These are phyloP conservation scores for Dunckerocampus dactyliophorus DNA, from an alignment of 2,113 vertebrate species.

Conservation along the genomic window DNA sequence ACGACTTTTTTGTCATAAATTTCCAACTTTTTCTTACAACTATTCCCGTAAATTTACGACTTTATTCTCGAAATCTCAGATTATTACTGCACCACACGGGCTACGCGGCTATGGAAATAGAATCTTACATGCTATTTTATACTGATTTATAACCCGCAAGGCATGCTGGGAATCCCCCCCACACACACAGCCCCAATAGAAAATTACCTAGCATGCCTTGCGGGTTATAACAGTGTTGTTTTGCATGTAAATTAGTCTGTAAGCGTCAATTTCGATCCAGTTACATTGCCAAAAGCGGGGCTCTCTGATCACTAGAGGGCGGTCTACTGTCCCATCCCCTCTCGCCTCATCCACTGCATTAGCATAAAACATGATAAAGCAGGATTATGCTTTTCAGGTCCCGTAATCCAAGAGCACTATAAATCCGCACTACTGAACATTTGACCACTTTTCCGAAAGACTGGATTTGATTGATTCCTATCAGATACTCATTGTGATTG, in stretches of 20 bases:
- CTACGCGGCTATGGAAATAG: background rate
- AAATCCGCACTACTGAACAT: slow-evolving; percentile 15
- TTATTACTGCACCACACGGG: background rate
- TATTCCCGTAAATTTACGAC: too few species aligned
- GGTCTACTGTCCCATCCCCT: background rate
- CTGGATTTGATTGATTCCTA: slow-evolving; percentile 36
- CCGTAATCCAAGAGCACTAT: slow-evolving; percentile 41
- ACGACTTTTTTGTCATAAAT: too few species aligned
- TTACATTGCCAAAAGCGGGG: background rate
- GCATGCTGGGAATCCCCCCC: too few species aligned
- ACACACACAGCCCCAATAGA: too few species aligned
- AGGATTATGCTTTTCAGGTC: slow-evolving; percentile 46
- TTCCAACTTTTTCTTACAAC: too few species aligned
- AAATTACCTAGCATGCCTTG: background rate
- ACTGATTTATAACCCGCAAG: too few species aligned
- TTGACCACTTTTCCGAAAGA: slow-evolving; percentile 37
- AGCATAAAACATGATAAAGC: slow-evolving; percentile 2
- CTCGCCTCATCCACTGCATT: background rate
- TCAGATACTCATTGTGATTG: slow-evolving; percentile 36
- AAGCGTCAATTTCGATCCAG: background rate
- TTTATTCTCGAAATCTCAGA: too few species aligned
- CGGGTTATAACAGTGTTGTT: background rate
- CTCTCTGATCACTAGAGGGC: slow-evolving; percentile 30
- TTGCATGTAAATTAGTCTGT: background rate
- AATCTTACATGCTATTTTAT: too few species aligned